A percentile compares a stretch with the other conserved stretches of the same genome.
phyloP scores from a whole-genome alignment of 2,113 vertebrate genomes.

The Neotoma lepida region DNA sequence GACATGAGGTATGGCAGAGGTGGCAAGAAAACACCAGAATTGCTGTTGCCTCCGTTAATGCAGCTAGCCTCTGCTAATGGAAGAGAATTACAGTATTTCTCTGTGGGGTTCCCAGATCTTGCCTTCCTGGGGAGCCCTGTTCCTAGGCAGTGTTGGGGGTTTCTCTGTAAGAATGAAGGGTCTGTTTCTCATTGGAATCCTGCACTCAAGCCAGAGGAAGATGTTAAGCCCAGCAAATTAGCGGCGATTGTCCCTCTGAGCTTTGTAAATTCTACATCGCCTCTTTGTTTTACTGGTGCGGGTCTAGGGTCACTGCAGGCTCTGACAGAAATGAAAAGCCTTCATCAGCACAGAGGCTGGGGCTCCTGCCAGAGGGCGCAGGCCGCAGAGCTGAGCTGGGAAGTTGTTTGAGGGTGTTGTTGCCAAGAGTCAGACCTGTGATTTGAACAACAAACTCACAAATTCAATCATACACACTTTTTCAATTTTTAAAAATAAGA shows the following conservation, averaged over 20 bases:
- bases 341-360: neutral
- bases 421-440: constrained; percentile 19
- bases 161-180: constrained; percentile 37
- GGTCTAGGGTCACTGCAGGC: constrained; percentile 1
- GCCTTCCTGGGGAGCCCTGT: constrained; percentile 49
- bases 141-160: constrained; percentile 25
- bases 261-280: constrained; percentile 41
- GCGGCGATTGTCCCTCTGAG: neutral
- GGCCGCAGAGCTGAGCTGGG: neutral
- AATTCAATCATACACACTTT: constrained; percentile 52
- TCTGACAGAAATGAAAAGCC: constrained; percentile 32
- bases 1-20: constrained; percentile 42
- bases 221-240: neutral
- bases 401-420: constrained; percentile 46
- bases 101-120: constrained; percentile 61
- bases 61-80: neutral
- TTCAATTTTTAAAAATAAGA: constrained; percentile 61
- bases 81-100: constrained; percentile 33
- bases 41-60: neutral
- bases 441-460: constrained; percentile 52
- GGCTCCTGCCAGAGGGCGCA: neutral
- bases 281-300: constrained; percentile 43
- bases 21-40: constrained; percentile 14
- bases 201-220: constrained; percentile 52
- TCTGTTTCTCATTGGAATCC: constrained; percentile 72